phyloP scores from a whole-genome alignment of 2,113 vertebrate genomes.

The Sialia sialis region DNA sequence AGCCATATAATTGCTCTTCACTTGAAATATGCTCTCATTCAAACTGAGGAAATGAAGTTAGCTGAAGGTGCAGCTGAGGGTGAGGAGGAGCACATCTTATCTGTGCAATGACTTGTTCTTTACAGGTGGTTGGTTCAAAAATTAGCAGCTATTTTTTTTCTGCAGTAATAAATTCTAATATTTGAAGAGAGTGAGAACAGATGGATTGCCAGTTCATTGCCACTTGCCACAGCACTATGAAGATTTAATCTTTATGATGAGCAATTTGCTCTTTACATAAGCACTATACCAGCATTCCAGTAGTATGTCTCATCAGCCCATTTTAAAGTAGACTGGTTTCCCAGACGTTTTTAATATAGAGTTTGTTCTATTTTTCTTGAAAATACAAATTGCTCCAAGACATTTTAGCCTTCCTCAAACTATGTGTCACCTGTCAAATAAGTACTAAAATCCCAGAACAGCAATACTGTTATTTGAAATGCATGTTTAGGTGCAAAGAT shows the following conservation, averaged over 20 bases:
- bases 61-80: not conserved
- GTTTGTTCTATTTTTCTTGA: not conserved
- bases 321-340: not conserved
- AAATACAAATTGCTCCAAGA: not conserved
- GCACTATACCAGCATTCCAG: not conserved
- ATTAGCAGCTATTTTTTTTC: conserved; percentile 56
- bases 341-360: not conserved
- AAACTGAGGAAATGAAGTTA: conserved; percentile 43
- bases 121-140: conserved; percentile 54
- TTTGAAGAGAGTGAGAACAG: conserved; percentile 55
- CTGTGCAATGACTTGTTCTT: conserved; percentile 52
- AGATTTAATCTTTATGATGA: conserved; percentile 58
- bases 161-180: conserved; percentile 62
- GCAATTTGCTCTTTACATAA: conserved; percentile 7
- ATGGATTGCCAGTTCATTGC: conserved; percentile 52
- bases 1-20: conserved; percentile 39
- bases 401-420: not conserved
- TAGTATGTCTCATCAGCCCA: not conserved
- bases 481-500: not conserved
- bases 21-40: conserved; percentile 52
- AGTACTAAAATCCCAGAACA: not conserved
- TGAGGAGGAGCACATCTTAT: not conserved
- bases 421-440: not conserved
- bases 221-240: conserved; percentile 45
- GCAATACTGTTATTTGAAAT: not conserved